Evolutionary conservation across 2,888 invertebrate genomes (phyloP).

Genomic region (Acrobasis repandana): DNA sequence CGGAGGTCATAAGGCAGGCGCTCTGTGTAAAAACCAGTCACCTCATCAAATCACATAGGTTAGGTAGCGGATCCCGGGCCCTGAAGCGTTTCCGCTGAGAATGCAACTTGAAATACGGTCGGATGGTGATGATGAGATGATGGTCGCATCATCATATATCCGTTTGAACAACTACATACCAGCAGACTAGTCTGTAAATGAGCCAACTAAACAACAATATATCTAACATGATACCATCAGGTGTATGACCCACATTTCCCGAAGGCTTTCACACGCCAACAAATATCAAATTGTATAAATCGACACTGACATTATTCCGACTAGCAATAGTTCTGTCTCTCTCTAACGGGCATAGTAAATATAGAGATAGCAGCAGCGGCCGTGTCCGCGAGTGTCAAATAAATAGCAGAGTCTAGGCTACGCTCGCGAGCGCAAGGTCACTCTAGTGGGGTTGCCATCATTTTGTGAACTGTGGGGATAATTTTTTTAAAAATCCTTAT

Average conservation of each 20-base stretch:
- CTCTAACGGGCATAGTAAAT: constrained; percentile 8
- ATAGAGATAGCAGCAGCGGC: constrained; percentile 19
- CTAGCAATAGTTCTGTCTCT: background rate
- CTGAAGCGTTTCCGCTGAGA: too few relatives aligned
- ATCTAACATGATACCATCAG: background rate
- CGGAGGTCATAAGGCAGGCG: too few relatives aligned
- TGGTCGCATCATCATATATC: too few relatives aligned
- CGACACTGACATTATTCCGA: constrained; percentile 2
- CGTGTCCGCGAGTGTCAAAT: constrained; percentile 39
- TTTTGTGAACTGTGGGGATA: constrained; percentile 12
- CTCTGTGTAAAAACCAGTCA: too few relatives aligned
- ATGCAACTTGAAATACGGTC: too few relatives aligned
- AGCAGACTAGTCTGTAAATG: too few relatives aligned
- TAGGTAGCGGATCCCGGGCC: too few relatives aligned
- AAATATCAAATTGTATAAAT: constrained; percentile 5
- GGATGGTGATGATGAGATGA: too few relatives aligned
- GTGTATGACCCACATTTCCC: background rate
- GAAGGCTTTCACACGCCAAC: background rate
- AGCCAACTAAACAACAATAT: too few relatives aligned
- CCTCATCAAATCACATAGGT: too few relatives aligned
- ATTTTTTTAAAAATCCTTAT: too few relatives aligned
- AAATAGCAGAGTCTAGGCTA: constrained; percentile 59
- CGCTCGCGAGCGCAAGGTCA: constrained; percentile 51
- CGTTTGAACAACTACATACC: too few relatives aligned
- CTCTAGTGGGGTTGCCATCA: constrained; percentile 35